phyloP scores from a whole-genome alignment of 2,888 invertebrate genomes.

The Conus canariensis region DNA sequence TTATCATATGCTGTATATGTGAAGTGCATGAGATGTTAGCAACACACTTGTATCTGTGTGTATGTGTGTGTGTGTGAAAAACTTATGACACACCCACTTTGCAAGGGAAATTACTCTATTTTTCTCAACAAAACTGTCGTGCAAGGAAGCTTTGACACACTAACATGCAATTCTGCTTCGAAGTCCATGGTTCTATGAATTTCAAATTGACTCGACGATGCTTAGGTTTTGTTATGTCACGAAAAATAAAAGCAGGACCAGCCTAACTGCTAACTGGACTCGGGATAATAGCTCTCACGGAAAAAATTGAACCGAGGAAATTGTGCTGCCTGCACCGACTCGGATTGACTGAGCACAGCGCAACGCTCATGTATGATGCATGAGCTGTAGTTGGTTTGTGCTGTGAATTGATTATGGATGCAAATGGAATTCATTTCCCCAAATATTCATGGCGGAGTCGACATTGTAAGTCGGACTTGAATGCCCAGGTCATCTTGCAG shows the following conservation, averaged over 20 bases:
- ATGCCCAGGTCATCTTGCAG: background rate
- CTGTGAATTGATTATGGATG: slow-evolving; percentile 50
- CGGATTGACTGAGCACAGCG: background rate
- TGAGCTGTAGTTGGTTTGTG: slow-evolving; percentile 31
- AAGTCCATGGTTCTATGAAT: background rate
- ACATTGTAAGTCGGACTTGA: slow-evolving; percentile 30
- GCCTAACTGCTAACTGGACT: background rate
- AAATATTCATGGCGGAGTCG: slow-evolving; percentile 41
- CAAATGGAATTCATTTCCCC: slow-evolving; percentile 51
- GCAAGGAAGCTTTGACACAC: background rate
- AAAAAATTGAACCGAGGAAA: background rate
- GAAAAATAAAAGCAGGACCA: background rate
- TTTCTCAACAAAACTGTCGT: background rate
- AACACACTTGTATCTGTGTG: too few relatives aligned
- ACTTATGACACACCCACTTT: slow-evolving; percentile 1
- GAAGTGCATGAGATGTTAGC: too few relatives aligned
- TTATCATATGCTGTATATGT: too few relatives aligned
- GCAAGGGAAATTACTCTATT: slow-evolving; percentile 21
- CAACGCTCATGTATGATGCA: slow-evolving; percentile 42
- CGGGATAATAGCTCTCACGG: background rate
- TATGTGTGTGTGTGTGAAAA: background rate
- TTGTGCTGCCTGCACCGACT: background rate
- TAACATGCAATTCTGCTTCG: background rate
- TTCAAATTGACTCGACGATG: background rate
- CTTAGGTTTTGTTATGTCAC: background rate